phyloP scores from a whole-genome alignment of 2,888 invertebrate species.

The Drosophila tanythrix region DNA sequence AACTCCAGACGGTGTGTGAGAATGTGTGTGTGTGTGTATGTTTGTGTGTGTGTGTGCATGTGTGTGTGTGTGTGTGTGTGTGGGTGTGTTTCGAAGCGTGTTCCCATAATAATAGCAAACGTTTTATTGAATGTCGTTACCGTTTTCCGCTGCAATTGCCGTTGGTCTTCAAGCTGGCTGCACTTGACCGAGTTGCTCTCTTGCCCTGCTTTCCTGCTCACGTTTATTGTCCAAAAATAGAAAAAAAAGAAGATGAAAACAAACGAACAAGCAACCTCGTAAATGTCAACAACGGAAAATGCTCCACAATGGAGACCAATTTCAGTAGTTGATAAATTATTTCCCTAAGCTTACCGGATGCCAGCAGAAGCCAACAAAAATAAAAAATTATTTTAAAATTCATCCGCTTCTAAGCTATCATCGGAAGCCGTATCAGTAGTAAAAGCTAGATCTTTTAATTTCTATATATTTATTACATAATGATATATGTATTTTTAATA shows the following conservation, averaged over 20 bases:
- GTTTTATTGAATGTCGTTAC: conserved; percentile 78
- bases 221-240: conserved; percentile 16
- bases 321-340: conserved; percentile 26
- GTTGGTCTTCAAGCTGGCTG: conserved; percentile 41
- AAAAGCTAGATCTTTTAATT: neutral
- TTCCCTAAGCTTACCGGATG: conserved; percentile 10
- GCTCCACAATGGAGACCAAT: conserved; percentile 13
- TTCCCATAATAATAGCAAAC: conserved; percentile 67
- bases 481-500: neutral
- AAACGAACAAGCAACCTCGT: conserved; percentile 21
- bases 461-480: neutral
- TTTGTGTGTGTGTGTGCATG: conserved; percentile 7
- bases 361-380: neutral
- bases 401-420: neutral
- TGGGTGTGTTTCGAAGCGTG: conserved; percentile 13
- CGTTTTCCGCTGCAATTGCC: conserved; percentile 19
- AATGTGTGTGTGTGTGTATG: conserved; percentile 3
- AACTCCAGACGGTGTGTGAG: conserved; percentile 24
- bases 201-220: conserved; percentile 13
- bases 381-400: neutral
- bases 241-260: neutral
- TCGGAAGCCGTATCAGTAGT: neutral
- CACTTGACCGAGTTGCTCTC: conserved; percentile 51
- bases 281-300: conserved; percentile 31
- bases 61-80: conserved; percentile 5